These are phyloP conservation scores for Myotis myotis DNA, from an alignment of 2,797 vertebrate species.

Conservation along the genomic window DNA sequence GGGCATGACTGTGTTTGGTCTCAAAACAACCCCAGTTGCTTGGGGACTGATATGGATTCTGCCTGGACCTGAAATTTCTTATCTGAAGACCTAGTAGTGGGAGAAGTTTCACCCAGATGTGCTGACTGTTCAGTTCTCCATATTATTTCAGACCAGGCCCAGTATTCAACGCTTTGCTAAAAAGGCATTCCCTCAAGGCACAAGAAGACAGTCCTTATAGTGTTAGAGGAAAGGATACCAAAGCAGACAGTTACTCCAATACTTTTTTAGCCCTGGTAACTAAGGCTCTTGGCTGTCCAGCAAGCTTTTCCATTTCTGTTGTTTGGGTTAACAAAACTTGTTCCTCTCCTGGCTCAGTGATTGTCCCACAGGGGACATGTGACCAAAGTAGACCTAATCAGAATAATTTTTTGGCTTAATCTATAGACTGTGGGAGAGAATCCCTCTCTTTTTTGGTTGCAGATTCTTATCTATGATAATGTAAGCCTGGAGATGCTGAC, in stretches of 20 bases:
- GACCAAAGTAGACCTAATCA: not conserved
- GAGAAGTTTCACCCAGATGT: not conserved
- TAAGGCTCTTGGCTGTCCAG: not conserved
- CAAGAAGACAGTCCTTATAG: not conserved
- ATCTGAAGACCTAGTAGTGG: not conserved
- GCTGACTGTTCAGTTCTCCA: not conserved
- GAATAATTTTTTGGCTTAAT: not conserved
- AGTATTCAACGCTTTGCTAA: not conserved
- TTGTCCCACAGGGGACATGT: not conserved
- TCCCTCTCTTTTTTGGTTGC: not conserved
- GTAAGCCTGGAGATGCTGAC: not conserved
- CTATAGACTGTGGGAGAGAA: not conserved
- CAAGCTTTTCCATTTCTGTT: not conserved
- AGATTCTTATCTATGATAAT: conserved; percentile 1
- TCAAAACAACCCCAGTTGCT: conserved; percentile 48
- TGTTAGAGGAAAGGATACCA: not conserved
- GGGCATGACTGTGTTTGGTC: conserved; percentile 35
- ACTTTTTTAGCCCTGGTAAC: not conserved
- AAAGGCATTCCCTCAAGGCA: not conserved
- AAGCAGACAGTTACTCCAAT: not conserved
- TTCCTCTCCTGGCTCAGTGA: not conserved
- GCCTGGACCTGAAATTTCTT: conserved; percentile 32
- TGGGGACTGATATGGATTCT: conserved; percentile 39
- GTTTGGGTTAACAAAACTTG: too few relatives aligned
- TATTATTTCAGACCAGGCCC: conserved; percentile 5